Base-by-base conservation (phyloP, 1,140 invertebrate genomes). In the Whitmania pigra region DNA sequence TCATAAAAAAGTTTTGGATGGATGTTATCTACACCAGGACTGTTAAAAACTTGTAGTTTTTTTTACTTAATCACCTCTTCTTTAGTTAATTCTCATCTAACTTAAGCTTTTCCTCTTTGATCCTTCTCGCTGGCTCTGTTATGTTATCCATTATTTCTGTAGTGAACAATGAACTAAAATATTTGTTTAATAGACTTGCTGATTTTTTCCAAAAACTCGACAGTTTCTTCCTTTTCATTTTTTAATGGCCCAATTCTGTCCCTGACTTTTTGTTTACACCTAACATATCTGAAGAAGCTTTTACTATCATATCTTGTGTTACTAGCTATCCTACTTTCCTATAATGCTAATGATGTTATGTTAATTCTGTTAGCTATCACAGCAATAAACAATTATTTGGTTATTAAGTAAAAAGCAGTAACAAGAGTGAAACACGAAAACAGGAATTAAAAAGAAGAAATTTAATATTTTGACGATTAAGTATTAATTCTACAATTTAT, bases 331-430 rank as follows among this genome's bases (percentile, higher is more conserved):
- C 25, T 57, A 9, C 54, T 25, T 57, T 57, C 20, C 2, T 5
- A 9, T 57, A 5, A 20, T 57, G 31, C 25, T 57, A 57, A 4
- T 25, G 54, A 2, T 2, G 20, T 9, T 57, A 4, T 57, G 54
- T 57, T 57, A n/a, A 57, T 57, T 57, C 25, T 57, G 20, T 57
- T 57, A n/a, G 54, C 54, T 36, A n/a, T n/a, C n/a, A n/a, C n/a
- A n/a, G n/a, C 31, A 36, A 36, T 36, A 36, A 36, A 36, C 31
- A 36, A 36, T 36, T 6, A 36, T 36, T 36, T 2, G n/a, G n/a
- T n/a, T n/a, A n/a, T n/a, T n/a, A n/a, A n/a, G n/a, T n/a, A n/a
- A n/a, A n/a, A n/a, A n/a, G n/a, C n/a, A 36, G 31, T 36, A 36
- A 36, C 6, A 36, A 36, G 6, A 36, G 31, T 36, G 31, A 36